These are phyloP conservation scores for Dallia pectoralis DNA, from an alignment of 2,797 vertebrate genomes.

Conservation along the genomic window DNA sequence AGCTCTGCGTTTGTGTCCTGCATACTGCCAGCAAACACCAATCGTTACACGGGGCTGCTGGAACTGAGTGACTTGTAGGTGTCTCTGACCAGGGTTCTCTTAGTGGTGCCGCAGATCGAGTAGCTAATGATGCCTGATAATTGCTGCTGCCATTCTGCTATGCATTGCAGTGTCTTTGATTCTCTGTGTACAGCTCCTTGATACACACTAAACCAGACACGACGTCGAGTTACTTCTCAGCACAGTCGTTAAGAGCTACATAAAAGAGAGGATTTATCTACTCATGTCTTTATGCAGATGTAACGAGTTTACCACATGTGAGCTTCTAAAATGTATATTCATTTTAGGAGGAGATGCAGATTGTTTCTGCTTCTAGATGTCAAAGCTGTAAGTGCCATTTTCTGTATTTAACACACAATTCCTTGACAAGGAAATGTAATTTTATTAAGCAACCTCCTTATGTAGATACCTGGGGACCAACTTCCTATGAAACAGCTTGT, in stretches of 20 bases:
- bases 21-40: no score
- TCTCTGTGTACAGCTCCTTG: background rate
- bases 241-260: conserved; percentile 4
- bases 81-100: no score
- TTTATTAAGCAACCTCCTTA: background rate
- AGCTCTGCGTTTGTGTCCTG: no score
- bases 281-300: conserved; percentile 31
- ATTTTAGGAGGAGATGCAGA: conserved; percentile 45
- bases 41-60: no score
- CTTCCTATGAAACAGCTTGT: background rate
- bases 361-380: conserved; percentile 10
- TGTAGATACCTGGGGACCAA: background rate
- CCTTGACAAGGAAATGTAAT: background rate
- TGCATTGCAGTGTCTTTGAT: no score
- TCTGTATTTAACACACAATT: background rate
- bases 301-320: conserved; percentile 46
- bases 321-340: conserved; percentile 55
- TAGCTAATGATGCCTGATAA: no score
- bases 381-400: background rate
- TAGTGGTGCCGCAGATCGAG: no score
- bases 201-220: background rate
- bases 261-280: conserved; percentile 48
- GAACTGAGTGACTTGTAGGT: no score
- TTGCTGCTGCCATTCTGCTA: no score
- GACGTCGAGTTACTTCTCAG: background rate